Base-by-base conservation (phyloP, 1,140 invertebrate species). In the Drosophila rhopaloa region DNA sequence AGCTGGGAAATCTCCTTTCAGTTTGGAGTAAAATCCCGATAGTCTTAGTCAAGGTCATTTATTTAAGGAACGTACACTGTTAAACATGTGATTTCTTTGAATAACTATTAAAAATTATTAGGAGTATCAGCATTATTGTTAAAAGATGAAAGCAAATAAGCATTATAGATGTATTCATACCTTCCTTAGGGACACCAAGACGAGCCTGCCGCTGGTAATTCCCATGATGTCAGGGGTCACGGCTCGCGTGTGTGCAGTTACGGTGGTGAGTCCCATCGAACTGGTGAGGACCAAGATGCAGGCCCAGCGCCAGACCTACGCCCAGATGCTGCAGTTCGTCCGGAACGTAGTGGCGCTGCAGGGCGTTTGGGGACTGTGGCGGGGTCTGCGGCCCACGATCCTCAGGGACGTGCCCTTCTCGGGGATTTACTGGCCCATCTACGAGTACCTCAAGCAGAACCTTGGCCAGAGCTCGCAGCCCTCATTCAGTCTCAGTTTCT, bases 221-320 rank as follows among this genome's bases (percentile, higher is more conserved):
- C 96, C 97, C 16, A 91, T 97, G 72, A 48, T 97, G 43, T 95
- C 98, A 35, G 98, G 98, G 16, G 95, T 95, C 9, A 94, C 95
- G 37, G 98, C 98, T 11, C 94, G 98, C 93, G 94, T 96, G 13
- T 95, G 96, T 93, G 96, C 98, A 29, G 98, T 97, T 0, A 96
- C 96, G 8, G 88, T 97, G 77, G 97, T 99, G 16, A 98, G 96
- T 93, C 99, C 99, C 16, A 93, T 99, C 75, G 99, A 99, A 94
- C 94, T 99, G 79, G 95, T 99, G 51, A 94, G 98, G 89, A 99
- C 98, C 4, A 99, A 99, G 94, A 98, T 99, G 97, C 99, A 99
- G 92, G 98, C 98, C 0, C 95, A 97, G 91, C 96, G 95, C 90
- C 93, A 99, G 54, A 97, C 95, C 80, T 99, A 99, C 93, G 93